A percentile compares a stretch with the other conserved stretches of the same genome.
Evolutionary conservation across 1,140 invertebrate genomes (phyloP).

Genomic region (Heliconius eleuchia): DNA sequence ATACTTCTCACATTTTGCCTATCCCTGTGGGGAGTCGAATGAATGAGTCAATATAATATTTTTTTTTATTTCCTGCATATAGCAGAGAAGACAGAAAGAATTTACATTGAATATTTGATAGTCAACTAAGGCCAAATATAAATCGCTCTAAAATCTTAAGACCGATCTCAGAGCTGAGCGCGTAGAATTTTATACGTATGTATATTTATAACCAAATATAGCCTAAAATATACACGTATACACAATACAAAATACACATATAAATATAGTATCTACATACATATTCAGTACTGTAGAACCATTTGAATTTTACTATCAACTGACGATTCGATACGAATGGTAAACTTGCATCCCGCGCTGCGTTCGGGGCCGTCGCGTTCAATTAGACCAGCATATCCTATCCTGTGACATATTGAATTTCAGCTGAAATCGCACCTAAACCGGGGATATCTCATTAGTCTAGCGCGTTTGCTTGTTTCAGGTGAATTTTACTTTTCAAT

Average conservation of each 20-base stretch:
- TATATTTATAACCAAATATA: neutral
- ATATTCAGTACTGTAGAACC: neutral
- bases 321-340: slow-evolving; percentile 1
- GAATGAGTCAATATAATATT: no score
- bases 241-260: neutral
- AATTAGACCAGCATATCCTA: slow-evolving; percentile 31
- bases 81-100: no score
- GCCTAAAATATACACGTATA: neutral
- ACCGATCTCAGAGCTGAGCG: neutral
- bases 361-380: slow-evolving; percentile 27
- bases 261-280: neutral
- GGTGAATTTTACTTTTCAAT: neutral
- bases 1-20: no score
- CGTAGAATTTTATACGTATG: neutral
- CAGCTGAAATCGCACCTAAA: slow-evolving; percentile 31
- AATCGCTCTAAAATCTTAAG: neutral
- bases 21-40: no score
- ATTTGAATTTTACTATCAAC: neutral
- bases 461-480: slow-evolving; percentile 22
- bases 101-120: no score
- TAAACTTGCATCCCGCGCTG: neutral
- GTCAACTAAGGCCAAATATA: no score
- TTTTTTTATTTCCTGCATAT: no score
- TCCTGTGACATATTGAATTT: slow-evolving; percentile 40
- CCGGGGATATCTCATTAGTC: slow-evolving; percentile 32